Conservation (phyloP, 2,797 vertebrate species). For the Glossophaga mutica region DNA sequence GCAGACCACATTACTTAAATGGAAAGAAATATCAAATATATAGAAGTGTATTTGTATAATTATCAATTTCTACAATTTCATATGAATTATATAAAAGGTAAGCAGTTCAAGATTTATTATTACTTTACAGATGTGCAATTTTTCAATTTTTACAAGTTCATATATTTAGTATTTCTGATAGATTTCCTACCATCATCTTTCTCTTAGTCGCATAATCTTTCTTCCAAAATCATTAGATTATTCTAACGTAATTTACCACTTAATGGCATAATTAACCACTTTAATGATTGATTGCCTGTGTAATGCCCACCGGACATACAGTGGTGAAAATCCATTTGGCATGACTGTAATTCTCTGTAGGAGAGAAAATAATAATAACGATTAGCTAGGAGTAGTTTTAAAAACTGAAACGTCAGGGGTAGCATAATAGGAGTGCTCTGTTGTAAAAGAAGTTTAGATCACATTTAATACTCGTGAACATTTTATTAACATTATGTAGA, state of each 20-base stretch:
- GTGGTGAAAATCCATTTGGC: neutral
- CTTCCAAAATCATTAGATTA: neutral
- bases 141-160: neutral
- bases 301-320: neutral
- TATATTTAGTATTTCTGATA: neutral
- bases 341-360: neutral
- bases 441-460: neutral
- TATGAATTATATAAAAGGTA: neutral
- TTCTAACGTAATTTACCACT: neutral
- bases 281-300: neutral
- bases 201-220: neutral
- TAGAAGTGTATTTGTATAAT: neutral
- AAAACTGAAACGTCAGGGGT: neutral
- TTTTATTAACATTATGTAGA: neutral
- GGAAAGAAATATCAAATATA: neutral
- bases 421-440: neutral
- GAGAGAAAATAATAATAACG: neutral
- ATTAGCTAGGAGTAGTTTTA: neutral
- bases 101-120: neutral
- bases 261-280: neutral
- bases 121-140: neutral
- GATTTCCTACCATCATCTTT: neutral
- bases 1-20: neutral
- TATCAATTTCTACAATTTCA: neutral
- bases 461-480: neutral